Evolutionary conservation across 2,113 vertebrate species (phyloP).

Genomic region (Calonectris borealis): DNA sequence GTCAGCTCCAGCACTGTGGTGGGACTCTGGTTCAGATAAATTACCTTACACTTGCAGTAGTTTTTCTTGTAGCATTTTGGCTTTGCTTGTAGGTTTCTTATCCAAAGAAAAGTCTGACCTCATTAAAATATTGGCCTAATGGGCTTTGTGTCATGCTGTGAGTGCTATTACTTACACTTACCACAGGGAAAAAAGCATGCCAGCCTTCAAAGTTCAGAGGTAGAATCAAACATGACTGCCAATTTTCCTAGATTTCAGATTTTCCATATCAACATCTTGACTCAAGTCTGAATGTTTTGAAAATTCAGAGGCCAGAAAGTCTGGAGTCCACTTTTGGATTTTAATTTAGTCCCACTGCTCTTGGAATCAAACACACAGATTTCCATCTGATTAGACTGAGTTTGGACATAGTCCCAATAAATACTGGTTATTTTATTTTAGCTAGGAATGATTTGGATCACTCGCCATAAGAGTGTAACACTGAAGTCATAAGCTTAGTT

Average conservation of each 20-base stretch:
- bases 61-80: conserved; percentile 23
- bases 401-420: background rate
- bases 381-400: background rate
- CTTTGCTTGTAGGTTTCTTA: background rate
- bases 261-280: background rate
- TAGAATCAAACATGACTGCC: background rate
- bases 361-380: background rate
- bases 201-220: background rate
- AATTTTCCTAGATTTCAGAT: background rate
- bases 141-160: background rate
- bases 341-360: background rate
- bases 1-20: background rate
- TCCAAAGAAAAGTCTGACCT: conserved; percentile 22
- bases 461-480: background rate
- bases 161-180: background rate
- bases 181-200: background rate
- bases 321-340: background rate
- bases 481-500: background rate
- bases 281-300: background rate
- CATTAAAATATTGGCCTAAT: background rate
- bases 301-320: background rate
- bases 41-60: background rate
- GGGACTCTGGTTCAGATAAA: background rate
- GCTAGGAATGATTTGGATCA: background rate
- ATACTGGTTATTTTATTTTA: background rate